Conservation (phyloP, 2,888 invertebrate genomes). For the Caenorhabditis plicata region DNA sequence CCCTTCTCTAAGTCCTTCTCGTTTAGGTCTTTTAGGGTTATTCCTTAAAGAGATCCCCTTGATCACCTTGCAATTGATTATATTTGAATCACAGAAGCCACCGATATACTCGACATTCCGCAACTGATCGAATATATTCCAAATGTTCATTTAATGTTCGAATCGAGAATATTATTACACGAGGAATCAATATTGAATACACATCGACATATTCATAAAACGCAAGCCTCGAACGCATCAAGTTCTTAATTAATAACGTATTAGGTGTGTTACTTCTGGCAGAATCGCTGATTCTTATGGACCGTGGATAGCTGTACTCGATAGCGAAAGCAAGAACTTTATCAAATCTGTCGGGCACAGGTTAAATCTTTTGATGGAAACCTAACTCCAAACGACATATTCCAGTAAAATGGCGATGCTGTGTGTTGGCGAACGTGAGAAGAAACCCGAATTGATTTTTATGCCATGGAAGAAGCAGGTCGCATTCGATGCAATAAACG, state of each 20-base stretch:
- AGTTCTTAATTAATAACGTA: neutral
- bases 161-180: too few relatives aligned
- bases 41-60: too few relatives aligned
- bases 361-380: neutral
- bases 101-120: slow-evolving; percentile 20
- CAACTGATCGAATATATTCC: slow-evolving; percentile 11
- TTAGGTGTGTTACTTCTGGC: slow-evolving; percentile 12
- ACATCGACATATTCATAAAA: too few relatives aligned
- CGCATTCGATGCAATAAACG: slow-evolving; percentile 6
- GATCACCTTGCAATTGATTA: too few relatives aligned
- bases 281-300: slow-evolving; percentile 8
- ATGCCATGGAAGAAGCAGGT: neutral
- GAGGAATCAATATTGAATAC: too few relatives aligned
- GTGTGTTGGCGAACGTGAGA: slow-evolving; percentile 3
- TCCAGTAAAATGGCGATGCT: slow-evolving; percentile 11
- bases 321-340: slow-evolving; percentile 10
- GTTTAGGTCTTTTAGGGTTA: too few relatives aligned
- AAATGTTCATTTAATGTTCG: slow-evolving; percentile 23
- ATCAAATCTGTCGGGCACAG: slow-evolving; percentile 8
- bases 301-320: slow-evolving; percentile 23
- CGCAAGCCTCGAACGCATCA: too few relatives aligned
- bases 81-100: slow-evolving; percentile 1
- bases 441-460: neutral
- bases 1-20: too few relatives aligned
- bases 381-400: neutral